These are phyloP conservation scores for Operophtera brumata DNA, from an alignment of 2,888 invertebrate species.

Conservation along the genomic window DNA sequence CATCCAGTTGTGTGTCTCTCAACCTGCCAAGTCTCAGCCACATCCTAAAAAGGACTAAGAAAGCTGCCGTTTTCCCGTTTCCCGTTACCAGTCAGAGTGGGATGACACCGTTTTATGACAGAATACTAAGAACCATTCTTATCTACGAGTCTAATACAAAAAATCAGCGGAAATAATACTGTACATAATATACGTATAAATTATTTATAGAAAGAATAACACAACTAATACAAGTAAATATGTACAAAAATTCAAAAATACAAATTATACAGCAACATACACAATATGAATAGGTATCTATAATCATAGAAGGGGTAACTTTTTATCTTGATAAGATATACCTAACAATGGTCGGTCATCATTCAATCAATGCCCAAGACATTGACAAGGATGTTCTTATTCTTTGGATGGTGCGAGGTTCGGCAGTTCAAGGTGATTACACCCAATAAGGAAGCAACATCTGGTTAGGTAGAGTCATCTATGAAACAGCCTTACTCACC, in stretches of 20 bases:
- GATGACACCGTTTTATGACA: slow-evolving; percentile 59
- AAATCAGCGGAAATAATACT: background rate
- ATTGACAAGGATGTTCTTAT: slow-evolving; percentile 1
- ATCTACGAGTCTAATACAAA: slow-evolving; percentile 9
- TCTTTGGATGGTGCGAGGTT: slow-evolving; percentile 14
- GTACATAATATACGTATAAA: background rate
- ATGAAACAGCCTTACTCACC: background rate
- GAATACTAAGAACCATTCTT: slow-evolving; percentile 30
- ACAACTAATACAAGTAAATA: no score
- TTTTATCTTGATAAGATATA: no score
- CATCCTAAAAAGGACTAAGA: slow-evolving; percentile 70
- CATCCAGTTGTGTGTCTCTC: slow-evolving; percentile 40
- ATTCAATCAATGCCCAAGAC: slow-evolving; percentile 9
- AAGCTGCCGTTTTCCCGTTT: slow-evolving; percentile 54
- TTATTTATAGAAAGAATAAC: no score
- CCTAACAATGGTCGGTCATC: background rate
- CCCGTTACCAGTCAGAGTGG: slow-evolving; percentile 60
- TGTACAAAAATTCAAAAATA: no score
- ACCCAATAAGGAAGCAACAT: slow-evolving; percentile 56
- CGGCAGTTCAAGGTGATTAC: slow-evolving; percentile 55
- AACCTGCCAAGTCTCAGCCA: slow-evolving; percentile 43
- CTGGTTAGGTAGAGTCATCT: slow-evolving; percentile 24
- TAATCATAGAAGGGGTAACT: no score
- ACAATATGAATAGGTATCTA: no score
- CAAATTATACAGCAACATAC: no score